These are phyloP conservation scores for Mellilla xanthometata DNA, from an alignment of 2,888 invertebrate species.

Conservation along the genomic window DNA sequence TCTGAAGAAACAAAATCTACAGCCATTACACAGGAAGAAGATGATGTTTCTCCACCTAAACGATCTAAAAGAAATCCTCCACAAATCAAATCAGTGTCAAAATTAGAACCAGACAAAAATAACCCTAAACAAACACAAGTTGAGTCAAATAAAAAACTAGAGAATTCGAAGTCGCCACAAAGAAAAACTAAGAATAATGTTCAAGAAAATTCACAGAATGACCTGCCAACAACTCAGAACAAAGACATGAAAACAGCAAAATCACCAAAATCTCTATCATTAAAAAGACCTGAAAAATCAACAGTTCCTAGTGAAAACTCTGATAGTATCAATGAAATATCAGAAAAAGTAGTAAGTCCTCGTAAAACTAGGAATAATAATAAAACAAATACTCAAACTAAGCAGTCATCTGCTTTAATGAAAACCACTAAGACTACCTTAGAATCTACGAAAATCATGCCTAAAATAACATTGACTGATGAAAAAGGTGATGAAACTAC, in stretches of 20 bases:
- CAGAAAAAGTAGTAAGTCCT: constrained; percentile 9
- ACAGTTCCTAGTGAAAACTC: constrained; percentile 1
- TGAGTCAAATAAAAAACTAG: background rate
- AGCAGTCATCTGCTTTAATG: background rate
- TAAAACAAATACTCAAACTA: background rate
- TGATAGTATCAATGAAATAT: constrained; percentile 5
- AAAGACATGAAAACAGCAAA: background rate
- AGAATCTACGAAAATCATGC: constrained; percentile 28
- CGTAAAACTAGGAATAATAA: constrained; percentile 29
- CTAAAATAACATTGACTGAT: constrained; percentile 50
- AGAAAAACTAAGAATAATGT: constrained; percentile 3
- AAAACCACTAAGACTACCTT: constrained; percentile 11
- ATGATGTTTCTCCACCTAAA: constrained; percentile 64
- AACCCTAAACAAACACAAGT: constrained; percentile 4
- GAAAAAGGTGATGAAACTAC: constrained; percentile 39
- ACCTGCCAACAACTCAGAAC: background rate
- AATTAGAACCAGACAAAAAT: constrained; percentile 5
- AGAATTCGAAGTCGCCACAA: constrained; percentile 2
- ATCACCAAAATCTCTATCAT: constrained; percentile 15
- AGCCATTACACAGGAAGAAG: constrained; percentile 23
- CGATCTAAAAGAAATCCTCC: constrained; percentile 36
- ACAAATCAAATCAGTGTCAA: background rate
- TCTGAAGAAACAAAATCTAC: constrained; percentile 27
- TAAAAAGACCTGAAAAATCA: constrained; percentile 13
- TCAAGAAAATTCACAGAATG: constrained; percentile 19